Conservation (phyloP, 2,113 vertebrate species). For the Nothocercus nigrocapillus region DNA sequence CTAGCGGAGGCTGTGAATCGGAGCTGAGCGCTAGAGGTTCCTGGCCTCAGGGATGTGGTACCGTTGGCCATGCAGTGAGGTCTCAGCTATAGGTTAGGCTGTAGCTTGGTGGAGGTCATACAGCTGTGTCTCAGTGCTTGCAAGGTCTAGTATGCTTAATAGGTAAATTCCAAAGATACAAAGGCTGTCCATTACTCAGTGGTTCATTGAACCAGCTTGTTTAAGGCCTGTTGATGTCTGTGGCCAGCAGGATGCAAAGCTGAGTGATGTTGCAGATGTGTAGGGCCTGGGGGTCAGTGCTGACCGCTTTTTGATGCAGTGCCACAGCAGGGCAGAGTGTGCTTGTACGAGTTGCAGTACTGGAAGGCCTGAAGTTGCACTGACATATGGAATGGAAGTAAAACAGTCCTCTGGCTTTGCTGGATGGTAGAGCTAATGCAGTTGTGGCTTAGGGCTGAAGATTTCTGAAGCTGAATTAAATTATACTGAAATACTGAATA, state of each 20-base stretch:
- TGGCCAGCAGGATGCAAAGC: background rate
- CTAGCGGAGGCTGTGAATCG: background rate
- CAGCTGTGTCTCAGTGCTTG: background rate
- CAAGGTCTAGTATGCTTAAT: background rate
- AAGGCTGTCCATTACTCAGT: background rate
- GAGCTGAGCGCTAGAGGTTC: background rate
- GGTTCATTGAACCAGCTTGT: background rate
- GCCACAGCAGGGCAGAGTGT: rapidly evolving
- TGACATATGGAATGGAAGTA: background rate
- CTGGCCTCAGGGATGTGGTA: background rate
- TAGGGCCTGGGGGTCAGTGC: background rate
- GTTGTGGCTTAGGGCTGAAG: background rate
- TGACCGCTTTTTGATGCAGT: background rate
- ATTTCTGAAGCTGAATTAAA: background rate
- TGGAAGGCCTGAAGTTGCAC: background rate
- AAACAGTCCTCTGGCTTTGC: background rate
- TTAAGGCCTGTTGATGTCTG: background rate
- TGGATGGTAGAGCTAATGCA: background rate
- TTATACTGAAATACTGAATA: background rate
- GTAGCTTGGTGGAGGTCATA: background rate
- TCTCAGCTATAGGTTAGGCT: background rate
- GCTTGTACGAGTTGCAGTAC: background rate
- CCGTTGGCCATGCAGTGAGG: background rate
- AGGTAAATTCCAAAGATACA: background rate
- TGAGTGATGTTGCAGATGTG: background rate